Evolutionary conservation across 2,113 vertebrate genomes (phyloP), one percentile per base, ranked within the genome.

Genomic region (Osmerus mordax): DNA sequence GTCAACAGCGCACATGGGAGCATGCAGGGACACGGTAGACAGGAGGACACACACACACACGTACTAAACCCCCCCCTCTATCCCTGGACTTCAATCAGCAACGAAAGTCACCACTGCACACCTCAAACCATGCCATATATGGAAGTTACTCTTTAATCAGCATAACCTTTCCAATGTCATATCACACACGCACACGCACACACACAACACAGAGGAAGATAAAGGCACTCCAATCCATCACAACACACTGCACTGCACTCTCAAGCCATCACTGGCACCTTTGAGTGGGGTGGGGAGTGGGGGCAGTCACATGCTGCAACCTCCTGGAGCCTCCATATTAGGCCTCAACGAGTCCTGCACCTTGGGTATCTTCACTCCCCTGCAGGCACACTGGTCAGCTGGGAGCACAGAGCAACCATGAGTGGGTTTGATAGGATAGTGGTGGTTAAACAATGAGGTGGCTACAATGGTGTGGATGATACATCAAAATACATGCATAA

Each of bases 81-180:
- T 15, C 6, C 54, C 23, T 41, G 28, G 12, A 61, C 32, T 15
- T 13, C 72, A 54, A 41, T 9, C 77, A 72, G 76, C 74, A 84
- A 84, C 81, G 80, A 32, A 71, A 73, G 64, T 86, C 76, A 81
- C 79, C 90, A 92, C 90, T 78, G 86, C 91, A 92, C 89, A 89
- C 86, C 85, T 86, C 78, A 91, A 88, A 91, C 82, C 91, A 92
- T 92, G 91, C 91, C 83, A 87, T 84, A 87, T 83, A 83, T 88
- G 89, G 81, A 76, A 60, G 77, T 80, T 83, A 81, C 77, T 83
- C 82, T 63, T n/a, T 79, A 88, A 84, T 87, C 86, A 86, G 72
- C 72, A 86, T 11, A 86, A 85, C 72, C 85, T 86, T 84, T 86
- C 86, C 84, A 83, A 53, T 78, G 41, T 84, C 83, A 87, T 85